A percentile compares a stretch with the other conserved stretches of the same genome.
Evolutionary conservation across 2,113 vertebrate species (phyloP).

Genomic region (Dromaius novaehollandiae): DNA sequence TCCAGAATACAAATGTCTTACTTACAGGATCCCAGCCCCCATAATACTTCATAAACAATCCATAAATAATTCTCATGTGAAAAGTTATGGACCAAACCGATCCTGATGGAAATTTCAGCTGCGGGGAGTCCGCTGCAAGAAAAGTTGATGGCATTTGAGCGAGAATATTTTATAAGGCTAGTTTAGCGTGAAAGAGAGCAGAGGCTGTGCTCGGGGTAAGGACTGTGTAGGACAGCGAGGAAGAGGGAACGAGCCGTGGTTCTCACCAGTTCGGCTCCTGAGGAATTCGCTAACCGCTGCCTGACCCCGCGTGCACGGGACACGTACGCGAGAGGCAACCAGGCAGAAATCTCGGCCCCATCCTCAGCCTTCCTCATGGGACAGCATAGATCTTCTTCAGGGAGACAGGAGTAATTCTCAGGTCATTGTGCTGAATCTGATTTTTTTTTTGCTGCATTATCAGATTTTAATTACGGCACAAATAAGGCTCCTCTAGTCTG

Average conservation of each 20-base stretch:
- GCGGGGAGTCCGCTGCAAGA: not conserved
- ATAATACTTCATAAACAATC: not conserved
- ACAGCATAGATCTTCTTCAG: not conserved
- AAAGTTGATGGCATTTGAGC: not conserved
- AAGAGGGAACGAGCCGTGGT: not conserved
- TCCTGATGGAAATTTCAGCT: not conserved
- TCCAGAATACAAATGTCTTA: not conserved
- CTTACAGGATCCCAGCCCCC: not conserved
- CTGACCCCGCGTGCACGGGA: not conserved
- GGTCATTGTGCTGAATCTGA: not conserved
- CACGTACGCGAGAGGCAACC: not conserved
- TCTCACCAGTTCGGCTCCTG: not conserved
- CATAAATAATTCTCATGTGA: not conserved
- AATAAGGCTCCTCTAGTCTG: not conserved
- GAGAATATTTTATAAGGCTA: not conserved
- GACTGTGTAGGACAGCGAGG: not conserved
- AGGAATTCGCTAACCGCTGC: not conserved
- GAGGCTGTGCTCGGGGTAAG: not conserved
- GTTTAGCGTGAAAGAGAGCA: fast-evolving
- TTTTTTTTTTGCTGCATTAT: not conserved
- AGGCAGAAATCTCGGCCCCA: not conserved
- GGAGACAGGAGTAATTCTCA: constrained; percentile 1
- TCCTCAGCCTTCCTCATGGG: not conserved
- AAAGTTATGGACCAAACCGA: fast-evolving
- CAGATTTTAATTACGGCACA: not conserved